Evolutionary conservation across 2,888 invertebrate genomes (phyloP).

Genomic region (Serrognathus titanus): DNA sequence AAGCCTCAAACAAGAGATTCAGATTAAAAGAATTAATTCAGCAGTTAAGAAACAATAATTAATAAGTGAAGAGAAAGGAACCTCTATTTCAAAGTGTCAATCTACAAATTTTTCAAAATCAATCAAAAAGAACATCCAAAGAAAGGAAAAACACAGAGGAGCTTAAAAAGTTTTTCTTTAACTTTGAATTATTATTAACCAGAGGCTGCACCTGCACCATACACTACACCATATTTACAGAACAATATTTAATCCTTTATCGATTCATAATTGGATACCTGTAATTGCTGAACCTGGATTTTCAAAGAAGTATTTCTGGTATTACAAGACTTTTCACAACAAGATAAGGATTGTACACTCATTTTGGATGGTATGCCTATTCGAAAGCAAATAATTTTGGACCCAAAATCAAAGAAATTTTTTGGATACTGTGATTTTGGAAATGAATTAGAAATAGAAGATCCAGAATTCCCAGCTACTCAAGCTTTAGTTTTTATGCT

Average conservation of each 20-base stretch:
- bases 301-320: background rate
- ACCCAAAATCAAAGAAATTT: background rate
- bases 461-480: conserved; percentile 13
- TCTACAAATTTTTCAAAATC: too few species aligned
- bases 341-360: background rate
- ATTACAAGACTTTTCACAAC: background rate
- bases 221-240: too few species aligned
- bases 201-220: too few species aligned
- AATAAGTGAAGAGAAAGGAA: too few species aligned
- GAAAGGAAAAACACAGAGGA: too few species aligned
- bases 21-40: too few species aligned
- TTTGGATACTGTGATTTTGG: background rate
- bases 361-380: background rate
- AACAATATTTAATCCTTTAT: background rate
- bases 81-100: too few species aligned
- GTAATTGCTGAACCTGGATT: background rate
- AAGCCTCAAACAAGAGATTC: too few species aligned
- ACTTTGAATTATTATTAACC: too few species aligned
- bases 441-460: background rate
- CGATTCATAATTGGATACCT: background rate
- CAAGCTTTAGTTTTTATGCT: conserved; percentile 20
- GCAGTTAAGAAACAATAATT: too few species aligned
- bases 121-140: too few species aligned
- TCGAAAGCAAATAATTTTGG: background rate
- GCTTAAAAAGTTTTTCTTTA: too few species aligned